phyloP scores from a whole-genome alignment of 2,797 vertebrate genomes.

The Neoniphon sammara region DNA sequence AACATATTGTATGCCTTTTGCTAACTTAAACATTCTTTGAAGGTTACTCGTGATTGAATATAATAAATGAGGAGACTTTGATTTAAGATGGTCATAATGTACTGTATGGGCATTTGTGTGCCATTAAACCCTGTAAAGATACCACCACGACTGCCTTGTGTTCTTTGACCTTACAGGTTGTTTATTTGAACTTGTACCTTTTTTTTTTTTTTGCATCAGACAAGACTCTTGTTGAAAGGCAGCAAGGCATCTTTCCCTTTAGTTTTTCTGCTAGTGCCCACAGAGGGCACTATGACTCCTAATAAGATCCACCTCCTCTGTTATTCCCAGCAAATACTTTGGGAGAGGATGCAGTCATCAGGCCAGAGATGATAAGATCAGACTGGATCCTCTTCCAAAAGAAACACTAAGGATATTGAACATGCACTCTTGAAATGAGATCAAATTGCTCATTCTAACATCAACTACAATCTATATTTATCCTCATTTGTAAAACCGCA shows the following conservation, averaged over 20 bases:
- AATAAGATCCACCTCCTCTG: conserved; percentile 35
- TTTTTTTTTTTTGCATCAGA: neutral
- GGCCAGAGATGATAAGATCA: conserved; percentile 30
- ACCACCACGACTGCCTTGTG: conserved; percentile 16
- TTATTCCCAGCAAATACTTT: conserved; percentile 41
- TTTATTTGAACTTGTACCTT: neutral
- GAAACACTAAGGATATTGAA: conserved; percentile 17
- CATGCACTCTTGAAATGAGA: conserved; percentile 29
- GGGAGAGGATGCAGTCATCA: conserved; percentile 40
- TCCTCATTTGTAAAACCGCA: conserved; percentile 20
- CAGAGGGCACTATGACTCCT: conserved; percentile 79
- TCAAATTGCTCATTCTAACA: conserved; percentile 22
- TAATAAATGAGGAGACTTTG: conserved; percentile 11
- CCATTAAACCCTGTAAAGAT: conserved; percentile 78
- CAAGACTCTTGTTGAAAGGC: neutral
- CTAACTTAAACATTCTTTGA: conserved; percentile 50
- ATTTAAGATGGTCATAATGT: conserved; percentile 57
- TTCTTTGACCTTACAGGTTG: conserved; percentile 13
- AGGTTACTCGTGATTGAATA: conserved; percentile 34
- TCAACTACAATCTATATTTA: conserved; percentile 40
- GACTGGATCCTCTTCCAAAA: conserved; percentile 25
- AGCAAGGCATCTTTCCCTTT: neutral
- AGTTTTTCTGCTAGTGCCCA: conserved; percentile 56
- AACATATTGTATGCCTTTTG: conserved; percentile 59
- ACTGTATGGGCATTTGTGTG: conserved; percentile 70